phyloP scores from a whole-genome alignment of 2,797 vertebrate species.

The Discoglossus pictus region DNA sequence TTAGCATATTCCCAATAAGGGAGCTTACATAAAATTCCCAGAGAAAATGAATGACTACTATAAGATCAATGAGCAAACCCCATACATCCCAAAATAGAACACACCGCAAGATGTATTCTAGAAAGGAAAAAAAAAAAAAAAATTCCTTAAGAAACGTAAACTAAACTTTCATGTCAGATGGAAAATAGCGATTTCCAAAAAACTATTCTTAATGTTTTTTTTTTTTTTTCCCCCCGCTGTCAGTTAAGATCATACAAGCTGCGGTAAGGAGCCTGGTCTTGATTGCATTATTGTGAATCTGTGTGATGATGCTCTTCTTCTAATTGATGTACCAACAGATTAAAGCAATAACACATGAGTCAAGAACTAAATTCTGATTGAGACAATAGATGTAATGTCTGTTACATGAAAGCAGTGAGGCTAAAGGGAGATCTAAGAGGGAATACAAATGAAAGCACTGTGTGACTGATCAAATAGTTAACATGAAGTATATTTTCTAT shows the following conservation, averaged over 20 bases:
- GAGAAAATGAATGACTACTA: conserved; percentile 80
- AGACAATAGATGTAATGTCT: conserved; percentile 11
- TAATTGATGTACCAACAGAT: conserved; percentile 56
- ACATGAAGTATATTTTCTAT: too few species aligned
- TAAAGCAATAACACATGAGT: conserved; percentile 55
- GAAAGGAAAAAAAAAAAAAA: conserved; percentile 47
- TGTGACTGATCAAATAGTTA: too few species aligned
- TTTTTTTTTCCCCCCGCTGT: too few species aligned
- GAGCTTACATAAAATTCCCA: conserved; percentile 82
- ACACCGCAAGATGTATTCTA: conserved; percentile 21
- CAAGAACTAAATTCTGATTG: conserved; percentile 54
- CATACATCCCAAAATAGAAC: conserved; percentile 56
- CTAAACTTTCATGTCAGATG: conserved; percentile 39
- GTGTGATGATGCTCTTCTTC: conserved; percentile 54
- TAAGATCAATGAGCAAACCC: conserved; percentile 70
- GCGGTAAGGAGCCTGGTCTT: conserved; percentile 44
- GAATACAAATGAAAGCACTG: background rate
- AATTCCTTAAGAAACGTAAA: conserved; percentile 48
- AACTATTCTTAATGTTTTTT: conserved; percentile 28
- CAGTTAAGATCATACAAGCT: conserved; percentile 47
- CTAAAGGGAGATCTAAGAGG: conserved; percentile 1
- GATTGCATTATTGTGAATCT: conserved; percentile 55
- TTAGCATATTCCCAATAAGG: conserved; percentile 96
- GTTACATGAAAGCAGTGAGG: background rate
- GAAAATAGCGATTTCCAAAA: conserved; percentile 51